Percentiles rank a stretch among this genome's conserved stretches.
Conservation (phyloP, 1,140 invertebrate genomes). For the Oreohelix idahoensis region DNA sequence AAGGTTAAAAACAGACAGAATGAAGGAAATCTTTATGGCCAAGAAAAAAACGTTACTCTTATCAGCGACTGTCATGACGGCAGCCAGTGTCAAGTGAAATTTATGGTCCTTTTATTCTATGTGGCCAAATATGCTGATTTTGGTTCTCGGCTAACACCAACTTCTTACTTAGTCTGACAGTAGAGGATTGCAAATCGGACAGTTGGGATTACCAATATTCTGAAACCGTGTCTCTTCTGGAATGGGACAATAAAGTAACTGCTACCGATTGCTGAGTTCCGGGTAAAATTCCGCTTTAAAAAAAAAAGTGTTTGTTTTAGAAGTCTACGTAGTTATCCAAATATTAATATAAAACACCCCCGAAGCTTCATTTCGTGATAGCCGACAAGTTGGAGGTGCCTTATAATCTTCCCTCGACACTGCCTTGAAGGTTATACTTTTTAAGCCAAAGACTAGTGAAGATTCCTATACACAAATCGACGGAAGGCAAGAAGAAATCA, state of each 20-base stretch:
- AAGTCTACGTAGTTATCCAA: too few relatives aligned
- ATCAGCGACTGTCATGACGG: not conserved
- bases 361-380: too few relatives aligned
- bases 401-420: too few relatives aligned
- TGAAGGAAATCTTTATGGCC: not conserved
- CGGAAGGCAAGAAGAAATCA: too few relatives aligned
- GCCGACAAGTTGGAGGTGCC: too few relatives aligned
- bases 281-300: too few relatives aligned
- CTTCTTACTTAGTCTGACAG: constrained; percentile 3
- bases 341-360: too few relatives aligned
- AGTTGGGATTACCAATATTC: constrained; percentile 4
- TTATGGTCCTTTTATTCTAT: not conserved
- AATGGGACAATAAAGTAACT: not conserved
- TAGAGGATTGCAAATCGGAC: constrained; percentile 3
- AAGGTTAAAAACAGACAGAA: not conserved
- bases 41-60: not conserved
- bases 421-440: too few relatives aligned
- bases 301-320: too few relatives aligned
- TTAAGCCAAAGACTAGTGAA: too few relatives aligned
- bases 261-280: not conserved
- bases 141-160: constrained; percentile 1
- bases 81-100: constrained; percentile 15
- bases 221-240: not conserved
- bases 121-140: constrained; percentile 22
- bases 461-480: too few relatives aligned